Evolutionary conservation across 2,113 vertebrate species (phyloP).

Genomic region (Sporophila hypoxantha): DNA sequence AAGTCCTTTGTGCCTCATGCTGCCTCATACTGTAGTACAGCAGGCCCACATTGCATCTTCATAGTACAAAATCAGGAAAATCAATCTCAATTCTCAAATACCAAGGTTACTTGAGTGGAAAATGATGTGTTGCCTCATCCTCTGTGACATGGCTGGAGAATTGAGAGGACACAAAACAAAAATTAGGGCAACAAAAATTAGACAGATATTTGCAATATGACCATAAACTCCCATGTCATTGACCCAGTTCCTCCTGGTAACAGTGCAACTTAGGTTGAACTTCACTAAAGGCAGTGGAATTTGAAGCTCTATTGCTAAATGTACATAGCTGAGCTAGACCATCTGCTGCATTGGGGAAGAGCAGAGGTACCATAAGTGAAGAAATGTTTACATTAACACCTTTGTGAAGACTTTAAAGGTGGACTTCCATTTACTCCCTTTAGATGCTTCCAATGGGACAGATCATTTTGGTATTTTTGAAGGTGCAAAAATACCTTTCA

Average conservation of each 20-base stretch:
- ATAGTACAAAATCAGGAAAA: neutral
- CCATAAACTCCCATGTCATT: neutral
- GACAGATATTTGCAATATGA: neutral
- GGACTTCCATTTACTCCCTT: neutral
- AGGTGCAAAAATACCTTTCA: neutral
- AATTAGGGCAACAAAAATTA: neutral
- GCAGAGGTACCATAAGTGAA: neutral
- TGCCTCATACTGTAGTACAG: neutral
- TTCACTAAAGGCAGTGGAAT: neutral
- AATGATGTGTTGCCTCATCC: neutral
- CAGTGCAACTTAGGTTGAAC: neutral
- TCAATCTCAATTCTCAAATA: neutral
- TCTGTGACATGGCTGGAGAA: neutral
- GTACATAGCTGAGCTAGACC: neutral
- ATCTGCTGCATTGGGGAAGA: neutral
- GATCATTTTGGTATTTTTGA: neutral
- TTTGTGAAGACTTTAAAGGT: neutral
- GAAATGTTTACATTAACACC: neutral
- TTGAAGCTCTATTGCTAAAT: neutral
- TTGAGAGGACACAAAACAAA: neutral
- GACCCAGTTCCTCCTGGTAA: neutral
- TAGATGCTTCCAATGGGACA: neutral
- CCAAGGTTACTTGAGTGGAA: neutral
- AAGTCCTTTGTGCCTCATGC: neutral
- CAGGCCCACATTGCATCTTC: neutral